Conservation (phyloP, 2,888 invertebrate genomes). For the Spatulosminthurus flaviceps region DNA sequence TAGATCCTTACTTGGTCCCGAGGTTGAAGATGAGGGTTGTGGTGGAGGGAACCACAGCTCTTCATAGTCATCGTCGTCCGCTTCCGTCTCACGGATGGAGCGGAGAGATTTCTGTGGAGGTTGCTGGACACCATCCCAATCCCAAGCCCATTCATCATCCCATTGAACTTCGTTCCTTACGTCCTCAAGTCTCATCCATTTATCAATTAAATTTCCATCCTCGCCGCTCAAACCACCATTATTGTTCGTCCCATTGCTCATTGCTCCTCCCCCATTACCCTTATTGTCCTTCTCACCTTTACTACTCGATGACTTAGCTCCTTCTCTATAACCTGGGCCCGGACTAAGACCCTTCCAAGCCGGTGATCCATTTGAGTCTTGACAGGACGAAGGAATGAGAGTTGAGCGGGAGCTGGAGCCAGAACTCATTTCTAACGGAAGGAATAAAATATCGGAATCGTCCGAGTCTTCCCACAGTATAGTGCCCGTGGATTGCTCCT, state of each 20-base stretch:
- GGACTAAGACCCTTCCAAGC: not conserved
- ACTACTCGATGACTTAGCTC: too few relatives aligned
- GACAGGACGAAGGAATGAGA: slow-evolving; percentile 53
- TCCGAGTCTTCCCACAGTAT: slow-evolving; percentile 63
- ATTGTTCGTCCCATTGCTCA: too few relatives aligned
- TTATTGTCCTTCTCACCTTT: too few relatives aligned
- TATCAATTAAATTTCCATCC: slow-evolving; percentile 60
- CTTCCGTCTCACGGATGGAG: slow-evolving; percentile 31
- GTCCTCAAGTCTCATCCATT: slow-evolving; percentile 63
- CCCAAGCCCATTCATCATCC: slow-evolving; percentile 62
- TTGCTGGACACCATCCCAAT: slow-evolving; percentile 59
- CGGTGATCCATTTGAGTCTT: slow-evolving; percentile 40
- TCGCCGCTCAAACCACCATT: slow-evolving; percentile 47
- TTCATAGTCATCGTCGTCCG: slow-evolving; percentile 39
- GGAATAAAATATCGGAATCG: slow-evolving; percentile 62
- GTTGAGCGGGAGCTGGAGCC: slow-evolving; percentile 55
- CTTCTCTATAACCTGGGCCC: not conserved
- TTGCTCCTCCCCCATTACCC: too few relatives aligned
- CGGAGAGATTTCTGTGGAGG: slow-evolving; percentile 35
- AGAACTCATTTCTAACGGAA: slow-evolving; percentile 61
- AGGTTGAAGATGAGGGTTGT: not conserved
- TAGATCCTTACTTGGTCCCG: not conserved
- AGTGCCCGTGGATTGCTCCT: slow-evolving; percentile 55
- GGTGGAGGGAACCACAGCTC: slow-evolving; percentile 39
- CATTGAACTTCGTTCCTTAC: slow-evolving; percentile 58